Base-by-base conservation (phyloP, 2,797 vertebrate species). In the Labeo calbasu region DNA sequence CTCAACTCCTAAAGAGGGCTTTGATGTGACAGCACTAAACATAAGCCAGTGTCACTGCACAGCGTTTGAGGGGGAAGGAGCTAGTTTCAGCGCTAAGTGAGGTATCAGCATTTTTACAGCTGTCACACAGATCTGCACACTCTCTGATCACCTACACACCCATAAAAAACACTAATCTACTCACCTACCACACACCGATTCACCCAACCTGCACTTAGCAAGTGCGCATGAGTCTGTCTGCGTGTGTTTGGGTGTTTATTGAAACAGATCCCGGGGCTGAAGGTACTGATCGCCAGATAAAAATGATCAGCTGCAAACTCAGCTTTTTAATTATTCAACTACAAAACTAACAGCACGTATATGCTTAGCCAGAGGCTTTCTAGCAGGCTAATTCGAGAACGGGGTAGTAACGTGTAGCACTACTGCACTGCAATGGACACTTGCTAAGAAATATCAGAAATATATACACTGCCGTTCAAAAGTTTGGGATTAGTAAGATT, bases 21-120 rank as follows among this genome's bases (percentile, higher is more conserved):
- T 93, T 94, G 91, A 94, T 91, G 92, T 88, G 90, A 93, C 93
- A 91, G 90, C 88, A 84, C 90, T 86, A 89, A 92, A 92, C 90
- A 85, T 68, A 88, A 92, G 88, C 88, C 89, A 83, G 84, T 84
- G 77, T 90, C 87, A 91, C 83, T 88, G 89, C 87, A 85, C 59
- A 36, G 63, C 25, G 51, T 87, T 85, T 57, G 85, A 89, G 85
- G 90, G 88, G 85, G 83, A 87, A 84, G 87, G 91, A 90, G 82
- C 81, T 90, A 66, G 70, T 85, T 91, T 91, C 70, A 19, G 75
- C 85, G 89, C 85, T 90, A 91, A 92, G 86, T 92, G 90, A 92
- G 86, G 88, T 81, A 87, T 91, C 90, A 86, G 90, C 89, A 87
- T 50, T 86, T 92, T 90, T 79, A 71, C 68, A 71, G 87, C 66